A percentile compares a stretch with the other conserved stretches of the same genome.
These are phyloP conservation scores for Peromyscus californicus DNA, from an alignment of 2,113 vertebrate species.

Conservation along the genomic window DNA sequence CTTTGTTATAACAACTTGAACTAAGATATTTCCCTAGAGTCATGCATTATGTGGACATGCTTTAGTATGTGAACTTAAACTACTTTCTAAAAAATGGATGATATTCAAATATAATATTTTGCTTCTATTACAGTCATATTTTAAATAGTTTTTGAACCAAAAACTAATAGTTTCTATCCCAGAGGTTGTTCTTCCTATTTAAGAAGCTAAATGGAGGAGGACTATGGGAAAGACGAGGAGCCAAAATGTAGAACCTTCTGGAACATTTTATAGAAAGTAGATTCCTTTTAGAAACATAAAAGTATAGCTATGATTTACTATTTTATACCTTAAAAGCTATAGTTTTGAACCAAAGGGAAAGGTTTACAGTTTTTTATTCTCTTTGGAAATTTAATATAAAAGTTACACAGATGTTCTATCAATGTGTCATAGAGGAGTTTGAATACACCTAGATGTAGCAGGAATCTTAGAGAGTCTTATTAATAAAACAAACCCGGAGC, in stretches of 20 bases:
- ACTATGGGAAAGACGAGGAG: not conserved
- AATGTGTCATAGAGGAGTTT: not conserved
- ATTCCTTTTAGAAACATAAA: constrained; percentile 5
- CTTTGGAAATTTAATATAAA: not conserved
- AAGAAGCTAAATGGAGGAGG: not conserved
- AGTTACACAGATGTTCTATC: not conserved
- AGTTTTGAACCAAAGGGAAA: not conserved
- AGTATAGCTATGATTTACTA: not conserved
- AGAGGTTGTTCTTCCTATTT: not conserved
- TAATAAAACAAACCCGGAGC: no score
- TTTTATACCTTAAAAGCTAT: not conserved
- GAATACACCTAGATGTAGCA: no score
- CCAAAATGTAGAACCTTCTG: constrained; percentile 10
- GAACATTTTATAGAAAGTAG: not conserved
- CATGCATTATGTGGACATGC: not conserved
- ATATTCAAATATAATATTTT: not conserved
- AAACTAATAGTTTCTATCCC: not conserved
- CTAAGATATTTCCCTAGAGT: not conserved
- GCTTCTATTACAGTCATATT: not conserved
- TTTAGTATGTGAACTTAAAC: constrained; percentile 4
- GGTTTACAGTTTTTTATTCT: not conserved
- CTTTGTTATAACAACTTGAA: not conserved
- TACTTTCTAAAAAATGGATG: not conserved
- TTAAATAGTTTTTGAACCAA: not conserved
- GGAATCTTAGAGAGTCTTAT: no score